Evolutionary conservation across 2,113 vertebrate genomes (phyloP).

Genomic region (Chaetorhynchus papuensis): DNA sequence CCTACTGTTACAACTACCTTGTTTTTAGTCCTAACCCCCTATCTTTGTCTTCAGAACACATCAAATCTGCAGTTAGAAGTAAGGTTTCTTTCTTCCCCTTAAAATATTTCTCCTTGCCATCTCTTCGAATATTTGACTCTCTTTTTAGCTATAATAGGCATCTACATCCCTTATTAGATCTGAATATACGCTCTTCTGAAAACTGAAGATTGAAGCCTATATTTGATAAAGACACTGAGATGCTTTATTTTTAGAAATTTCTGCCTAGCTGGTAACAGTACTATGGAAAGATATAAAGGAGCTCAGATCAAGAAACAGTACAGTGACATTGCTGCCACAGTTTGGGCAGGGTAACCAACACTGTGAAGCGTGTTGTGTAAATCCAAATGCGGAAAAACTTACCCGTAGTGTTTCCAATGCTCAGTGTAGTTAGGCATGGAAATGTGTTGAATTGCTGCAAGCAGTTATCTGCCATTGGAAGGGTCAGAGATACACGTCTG

Average conservation of each 20-base stretch:
- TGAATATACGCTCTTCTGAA: background rate
- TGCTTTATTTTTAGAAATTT: background rate
- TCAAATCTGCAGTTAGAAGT: background rate
- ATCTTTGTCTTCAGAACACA: background rate
- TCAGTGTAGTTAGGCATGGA: background rate
- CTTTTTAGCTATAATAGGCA: background rate
- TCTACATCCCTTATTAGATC: background rate
- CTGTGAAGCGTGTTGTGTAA: background rate
- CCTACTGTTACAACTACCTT: background rate
- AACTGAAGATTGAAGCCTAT: background rate
- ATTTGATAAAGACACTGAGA: background rate
- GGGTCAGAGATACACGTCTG: rapidly evolving
- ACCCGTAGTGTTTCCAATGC: background rate
- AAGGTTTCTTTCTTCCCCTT: background rate
- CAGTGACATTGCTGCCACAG: background rate
- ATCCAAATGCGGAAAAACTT: background rate
- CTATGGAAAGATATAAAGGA: background rate
- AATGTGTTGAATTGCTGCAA: background rate
- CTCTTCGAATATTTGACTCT: background rate
- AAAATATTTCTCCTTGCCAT: background rate
- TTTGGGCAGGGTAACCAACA: background rate
- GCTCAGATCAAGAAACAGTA: background rate
- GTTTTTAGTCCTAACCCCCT: background rate
- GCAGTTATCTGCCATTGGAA: background rate
- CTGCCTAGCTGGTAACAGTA: background rate